Percentiles rank a stretch among this genome's conserved stretches.
phyloP scores from a whole-genome alignment of 2,888 invertebrate species.

The Hedychridium roseum region DNA sequence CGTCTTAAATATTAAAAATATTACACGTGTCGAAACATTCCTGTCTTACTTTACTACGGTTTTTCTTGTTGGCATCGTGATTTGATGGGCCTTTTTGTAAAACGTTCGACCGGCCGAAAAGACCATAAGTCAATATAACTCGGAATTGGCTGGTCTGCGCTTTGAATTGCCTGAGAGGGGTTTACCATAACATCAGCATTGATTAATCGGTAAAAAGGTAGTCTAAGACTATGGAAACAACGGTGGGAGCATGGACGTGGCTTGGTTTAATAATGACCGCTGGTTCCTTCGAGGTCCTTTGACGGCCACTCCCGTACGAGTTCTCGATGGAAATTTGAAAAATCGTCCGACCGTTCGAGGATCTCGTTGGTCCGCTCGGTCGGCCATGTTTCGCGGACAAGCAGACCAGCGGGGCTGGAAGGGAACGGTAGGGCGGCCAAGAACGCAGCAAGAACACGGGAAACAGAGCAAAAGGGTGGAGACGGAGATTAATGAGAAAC shows the following conservation, averaged over 20 bases:
- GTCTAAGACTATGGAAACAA: slow-evolving; percentile 14
- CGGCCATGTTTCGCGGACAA: slow-evolving; percentile 39
- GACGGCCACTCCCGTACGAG: not conserved
- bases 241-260: slow-evolving; percentile 16
- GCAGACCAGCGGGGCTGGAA: slow-evolving; percentile 21
- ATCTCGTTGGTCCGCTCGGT: slow-evolving; percentile 23
- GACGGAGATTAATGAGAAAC: slow-evolving; percentile 55
- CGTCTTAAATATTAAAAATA: too few species aligned
- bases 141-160: not conserved
- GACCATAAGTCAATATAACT: too few species aligned
- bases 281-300: not conserved
- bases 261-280: too few species aligned
- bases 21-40: too few species aligned
- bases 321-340: slow-evolving; percentile 30
- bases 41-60: too few species aligned
- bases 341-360: slow-evolving; percentile 29
- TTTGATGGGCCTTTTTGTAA: too few species aligned
- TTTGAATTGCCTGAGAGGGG: too few species aligned
- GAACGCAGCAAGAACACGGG: slow-evolving; percentile 47
- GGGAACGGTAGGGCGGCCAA: slow-evolving; percentile 31
- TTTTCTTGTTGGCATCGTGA: too few species aligned
- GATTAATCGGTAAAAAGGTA: slow-evolving; percentile 6
- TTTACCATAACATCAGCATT: not conserved
- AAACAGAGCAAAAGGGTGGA: slow-evolving; percentile 50
- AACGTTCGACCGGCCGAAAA: too few species aligned